These are phyloP conservation scores for Trachops cirrhosus DNA, from an alignment of 2,797 vertebrate species.

Conservation along the genomic window DNA sequence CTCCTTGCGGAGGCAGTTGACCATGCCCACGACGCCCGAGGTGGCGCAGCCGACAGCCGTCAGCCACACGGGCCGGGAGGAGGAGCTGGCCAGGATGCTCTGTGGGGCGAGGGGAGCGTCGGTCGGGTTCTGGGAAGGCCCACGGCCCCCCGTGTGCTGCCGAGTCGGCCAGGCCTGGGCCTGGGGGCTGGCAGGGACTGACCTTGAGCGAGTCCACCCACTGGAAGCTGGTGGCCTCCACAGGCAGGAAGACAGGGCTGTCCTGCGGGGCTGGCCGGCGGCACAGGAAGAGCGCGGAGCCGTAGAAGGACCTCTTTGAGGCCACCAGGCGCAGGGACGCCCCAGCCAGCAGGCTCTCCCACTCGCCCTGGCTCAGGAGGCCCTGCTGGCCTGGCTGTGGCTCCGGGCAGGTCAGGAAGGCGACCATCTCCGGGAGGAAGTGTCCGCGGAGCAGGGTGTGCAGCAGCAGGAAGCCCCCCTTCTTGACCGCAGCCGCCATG, in stretches of 20 bases:
- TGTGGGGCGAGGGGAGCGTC: slow-evolving; percentile 8
- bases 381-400: slow-evolving; percentile 67
- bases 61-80: slow-evolving; percentile 89
- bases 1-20: slow-evolving; percentile 97
- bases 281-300: slow-evolving; percentile 92
- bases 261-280: slow-evolving; percentile 77
- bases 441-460: slow-evolving; percentile 91
- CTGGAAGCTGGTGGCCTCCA: slow-evolving; percentile 87
- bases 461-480: slow-evolving; percentile 92
- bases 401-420: slow-evolving; percentile 87
- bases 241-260: slow-evolving; percentile 84
- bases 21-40: slow-evolving; percentile 94
- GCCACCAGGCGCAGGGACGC: slow-evolving; percentile 86
- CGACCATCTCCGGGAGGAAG: slow-evolving; percentile 88
- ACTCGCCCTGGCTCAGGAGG: slow-evolving; percentile 91
- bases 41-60: slow-evolving; percentile 84
- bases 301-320: slow-evolving; percentile 91
- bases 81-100: slow-evolving; percentile 82
- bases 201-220: slow-evolving; percentile 98
- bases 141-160: accelerated
- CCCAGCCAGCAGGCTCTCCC: slow-evolving; percentile 88
- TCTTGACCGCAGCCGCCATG: slow-evolving; percentile 87
- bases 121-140: neutral
- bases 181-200: neutral
- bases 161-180: neutral